Evolutionary conservation across 1,140 invertebrate genomes (phyloP).

Genomic region (Bombus affinis): DNA sequence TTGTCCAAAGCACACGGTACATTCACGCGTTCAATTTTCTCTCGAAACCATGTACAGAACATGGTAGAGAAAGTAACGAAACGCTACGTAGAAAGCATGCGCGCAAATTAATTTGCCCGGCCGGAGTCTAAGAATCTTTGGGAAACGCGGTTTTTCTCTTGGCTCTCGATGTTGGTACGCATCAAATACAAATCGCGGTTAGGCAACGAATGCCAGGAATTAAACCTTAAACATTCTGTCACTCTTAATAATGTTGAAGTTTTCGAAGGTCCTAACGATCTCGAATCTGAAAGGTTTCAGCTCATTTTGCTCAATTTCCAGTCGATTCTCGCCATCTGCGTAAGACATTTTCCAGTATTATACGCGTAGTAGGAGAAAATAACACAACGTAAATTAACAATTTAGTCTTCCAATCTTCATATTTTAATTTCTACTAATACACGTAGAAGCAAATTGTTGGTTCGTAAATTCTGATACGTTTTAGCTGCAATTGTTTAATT

Average conservation of each 20-base stretch:
- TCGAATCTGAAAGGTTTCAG: neutral
- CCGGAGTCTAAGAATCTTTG: neutral
- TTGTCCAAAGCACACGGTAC: neutral
- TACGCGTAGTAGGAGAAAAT: no score
- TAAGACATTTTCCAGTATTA: no score
- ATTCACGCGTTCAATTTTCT: neutral
- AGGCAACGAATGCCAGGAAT: neutral
- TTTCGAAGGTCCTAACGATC: neutral
- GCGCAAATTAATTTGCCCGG: neutral
- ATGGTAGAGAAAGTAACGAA: neutral
- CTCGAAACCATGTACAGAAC: neutral
- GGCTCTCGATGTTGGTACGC: neutral
- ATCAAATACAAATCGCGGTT: neutral
- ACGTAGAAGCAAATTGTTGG: no score
- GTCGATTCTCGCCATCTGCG: no score
- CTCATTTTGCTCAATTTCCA: neutral
- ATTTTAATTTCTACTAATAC: no score
- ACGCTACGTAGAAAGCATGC: neutral
- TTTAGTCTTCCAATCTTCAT: no score
- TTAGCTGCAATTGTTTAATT: no score
- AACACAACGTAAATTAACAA: no score
- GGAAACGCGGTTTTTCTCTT: neutral
- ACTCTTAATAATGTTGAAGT: neutral
- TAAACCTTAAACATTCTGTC: slow-evolving; percentile 1
- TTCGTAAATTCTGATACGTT: no score